A percentile compares a stretch with the other conserved stretches of the same genome.
Evolutionary conservation across 2,888 invertebrate genomes (phyloP).

Genomic region (Embidobia sp.): DNA sequence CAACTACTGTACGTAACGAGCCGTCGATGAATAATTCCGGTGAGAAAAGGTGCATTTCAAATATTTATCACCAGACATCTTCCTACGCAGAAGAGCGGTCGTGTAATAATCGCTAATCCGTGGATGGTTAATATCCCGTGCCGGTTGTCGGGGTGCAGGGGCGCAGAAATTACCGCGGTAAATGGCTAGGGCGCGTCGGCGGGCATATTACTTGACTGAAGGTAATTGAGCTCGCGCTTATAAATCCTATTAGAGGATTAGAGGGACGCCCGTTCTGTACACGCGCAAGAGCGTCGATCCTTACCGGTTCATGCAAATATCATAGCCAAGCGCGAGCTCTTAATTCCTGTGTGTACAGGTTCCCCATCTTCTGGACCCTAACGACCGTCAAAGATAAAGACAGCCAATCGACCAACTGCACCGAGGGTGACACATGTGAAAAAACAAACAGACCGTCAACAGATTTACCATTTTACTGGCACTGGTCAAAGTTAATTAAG

Average conservation of each 20-base stretch:
- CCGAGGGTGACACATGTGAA: constrained; percentile 32
- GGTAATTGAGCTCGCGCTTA: constrained; percentile 80
- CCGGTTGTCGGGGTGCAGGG: constrained; percentile 63
- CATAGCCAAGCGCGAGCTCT: constrained; percentile 58
- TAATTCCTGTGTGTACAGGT: constrained; percentile 62
- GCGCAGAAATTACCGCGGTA: constrained; percentile 73
- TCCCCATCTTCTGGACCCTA: constrained; percentile 52
- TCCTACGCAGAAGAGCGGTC: constrained; percentile 47
- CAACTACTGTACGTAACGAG: not conserved
- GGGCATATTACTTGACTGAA: constrained; percentile 76
- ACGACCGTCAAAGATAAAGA: constrained; percentile 55
- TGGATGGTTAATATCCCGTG: constrained; percentile 68
- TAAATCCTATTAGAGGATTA: constrained; percentile 81
- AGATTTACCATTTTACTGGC: not conserved
- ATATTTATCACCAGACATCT: constrained; percentile 59
- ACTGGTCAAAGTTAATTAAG: not conserved
- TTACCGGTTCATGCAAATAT: constrained; percentile 71
- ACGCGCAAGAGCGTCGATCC: constrained; percentile 65
- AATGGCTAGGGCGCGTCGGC: constrained; percentile 71
- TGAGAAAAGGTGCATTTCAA: constrained; percentile 35
- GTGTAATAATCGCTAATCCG: constrained; percentile 68
- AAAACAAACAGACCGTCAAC: constrained; percentile 30
- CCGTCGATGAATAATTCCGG: constrained; percentile 30
- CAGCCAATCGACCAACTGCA: constrained; percentile 17
- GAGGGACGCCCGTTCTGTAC: constrained; percentile 71